Base-by-base conservation (phyloP, 2,113 vertebrate species). In the Dolichallabes microphthalmus region DNA sequence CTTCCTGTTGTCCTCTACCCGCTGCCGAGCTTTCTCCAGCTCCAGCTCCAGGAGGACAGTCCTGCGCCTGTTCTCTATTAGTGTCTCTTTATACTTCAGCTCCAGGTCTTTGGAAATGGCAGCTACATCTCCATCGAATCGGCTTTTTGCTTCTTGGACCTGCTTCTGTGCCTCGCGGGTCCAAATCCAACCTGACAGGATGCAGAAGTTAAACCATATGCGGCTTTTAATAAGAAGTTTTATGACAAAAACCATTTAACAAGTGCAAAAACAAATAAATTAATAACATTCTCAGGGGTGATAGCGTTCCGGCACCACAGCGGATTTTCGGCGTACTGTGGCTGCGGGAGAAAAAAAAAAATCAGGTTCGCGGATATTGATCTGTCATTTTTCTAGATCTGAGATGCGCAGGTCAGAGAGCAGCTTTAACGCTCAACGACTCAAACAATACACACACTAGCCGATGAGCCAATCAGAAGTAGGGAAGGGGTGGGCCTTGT, bases 141-240 rank as follows among this genome's bases (percentile, higher is more conserved):
- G 94, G 39, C 90, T 89, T 91, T 93, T 97, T 68, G 95, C 94
- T 75, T 90, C 93, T 66, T 95, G 94, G 91, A 98, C 96, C 92
- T 99, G 96, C 90, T 93, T 96, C 79, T 97, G 94, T 53, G 96
- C 97, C 86, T 99, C 97, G 85, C 95, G 96, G 81, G 95, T 96
- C 98, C 98, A 99, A 91, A 99, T 98, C 97, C 97, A 99, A 84
- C 98, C 98, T 99, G 89, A 22, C 19, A 20, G 60, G 60, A 50
- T 60, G 57, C 12, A 64, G 14, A 53, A 55, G 52, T 32, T 2
- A 78, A 45, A 7, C 6, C 7, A 57, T 2, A 77, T 20, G 27
- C n/a, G 20, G n/a, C 6, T 30, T 57, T 75, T 17, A 53, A 75
- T 12, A 50, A 74, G 2, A 3, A 45, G 35, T 2, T 3, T 22